A percentile compares a stretch with the other conserved stretches of the same genome.
phyloP scores from a whole-genome alignment of 2,888 invertebrate species.

The Harpalus rubripes region DNA sequence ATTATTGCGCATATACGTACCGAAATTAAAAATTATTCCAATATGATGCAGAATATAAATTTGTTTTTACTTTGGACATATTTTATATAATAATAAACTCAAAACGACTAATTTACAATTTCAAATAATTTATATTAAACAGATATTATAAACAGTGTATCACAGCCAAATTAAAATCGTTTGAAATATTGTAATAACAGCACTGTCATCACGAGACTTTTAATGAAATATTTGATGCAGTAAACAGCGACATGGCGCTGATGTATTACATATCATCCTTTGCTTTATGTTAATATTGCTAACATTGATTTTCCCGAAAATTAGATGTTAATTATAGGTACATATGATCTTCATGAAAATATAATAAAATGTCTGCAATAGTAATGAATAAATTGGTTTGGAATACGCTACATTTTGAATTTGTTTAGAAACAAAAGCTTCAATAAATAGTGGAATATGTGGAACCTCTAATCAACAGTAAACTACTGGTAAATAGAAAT shows the following conservation, averaged over 20 bases:
- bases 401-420: background rate
- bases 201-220: conserved; percentile 1
- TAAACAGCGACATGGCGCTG: background rate
- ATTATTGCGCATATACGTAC: background rate
- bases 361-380: background rate
- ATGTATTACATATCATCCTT: background rate
- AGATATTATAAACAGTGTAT: background rate
- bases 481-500: background rate
- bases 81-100: conserved; percentile 4
- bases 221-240: background rate
- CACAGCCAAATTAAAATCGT: background rate
- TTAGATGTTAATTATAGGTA: background rate
- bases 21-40: conserved; percentile 3
- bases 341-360: background rate
- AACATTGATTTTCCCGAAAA: conserved; percentile 5
- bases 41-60: conserved; percentile 11
- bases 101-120: conserved; percentile 9
- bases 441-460: background rate
- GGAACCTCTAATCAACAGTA: too few species aligned
- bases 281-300: background rate
- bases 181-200: conserved; percentile 7
- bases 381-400: background rate
- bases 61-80: background rate
- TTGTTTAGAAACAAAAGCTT: background rate
- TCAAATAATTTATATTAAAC: conserved; percentile 15